phyloP scores from a whole-genome alignment of 2,888 invertebrate genomes.

The Eurytoma californica region DNA sequence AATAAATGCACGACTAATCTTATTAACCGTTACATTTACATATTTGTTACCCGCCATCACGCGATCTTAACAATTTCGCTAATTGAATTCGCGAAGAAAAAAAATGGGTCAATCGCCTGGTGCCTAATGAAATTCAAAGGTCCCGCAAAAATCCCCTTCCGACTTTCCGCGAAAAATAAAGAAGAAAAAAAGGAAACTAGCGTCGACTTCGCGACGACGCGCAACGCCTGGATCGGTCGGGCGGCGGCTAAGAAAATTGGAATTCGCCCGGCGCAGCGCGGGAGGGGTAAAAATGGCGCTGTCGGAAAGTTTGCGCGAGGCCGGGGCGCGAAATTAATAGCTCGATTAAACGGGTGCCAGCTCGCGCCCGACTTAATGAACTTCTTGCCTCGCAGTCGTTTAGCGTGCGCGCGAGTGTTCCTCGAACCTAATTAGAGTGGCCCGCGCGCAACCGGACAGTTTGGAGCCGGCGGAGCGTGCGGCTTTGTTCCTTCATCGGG shows the following conservation, averaged over 20 bases:
- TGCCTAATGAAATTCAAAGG: not conserved
- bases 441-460: not conserved
- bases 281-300: conserved; percentile 32
- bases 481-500: no score
- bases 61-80: no score
- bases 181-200: not conserved
- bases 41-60: no score
- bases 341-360: conserved; percentile 45
- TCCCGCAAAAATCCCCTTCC: not conserved
- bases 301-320: conserved; percentile 34
- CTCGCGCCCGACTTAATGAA: conserved; percentile 50
- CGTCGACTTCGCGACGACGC: not conserved
- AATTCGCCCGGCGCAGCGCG: not conserved
- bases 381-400: conserved; percentile 33
- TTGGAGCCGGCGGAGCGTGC: not conserved
- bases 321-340: conserved; percentile 47
- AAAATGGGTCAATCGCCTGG: not conserved
- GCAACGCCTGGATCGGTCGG: not conserved
- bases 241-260: conserved; percentile 35
- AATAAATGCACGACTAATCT: no score
- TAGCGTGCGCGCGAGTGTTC: conserved; percentile 14
- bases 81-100: not conserved
- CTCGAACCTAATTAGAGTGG: conserved; percentile 38
- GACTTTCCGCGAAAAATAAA: not conserved
- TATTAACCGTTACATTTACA: no score